A percentile compares a stretch with the other conserved stretches of the same genome.
Conservation (phyloP, 53 echinoderm and acorn worm genomes). For the Mesocentrotus franciscanus region DNA sequence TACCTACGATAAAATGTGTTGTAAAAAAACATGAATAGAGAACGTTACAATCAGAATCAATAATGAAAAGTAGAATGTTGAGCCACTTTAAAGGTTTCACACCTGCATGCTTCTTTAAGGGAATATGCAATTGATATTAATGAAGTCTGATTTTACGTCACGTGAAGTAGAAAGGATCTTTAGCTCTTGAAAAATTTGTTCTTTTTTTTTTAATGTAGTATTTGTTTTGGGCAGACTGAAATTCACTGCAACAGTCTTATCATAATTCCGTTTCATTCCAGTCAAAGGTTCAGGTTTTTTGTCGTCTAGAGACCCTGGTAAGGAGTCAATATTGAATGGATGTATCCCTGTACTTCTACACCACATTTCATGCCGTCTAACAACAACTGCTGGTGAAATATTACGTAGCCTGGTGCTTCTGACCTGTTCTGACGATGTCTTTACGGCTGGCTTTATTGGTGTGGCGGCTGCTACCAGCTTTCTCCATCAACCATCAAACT, state of each 20-base stretch:
- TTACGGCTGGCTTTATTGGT: constrained; percentile 17
- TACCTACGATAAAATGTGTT: too few relatives aligned
- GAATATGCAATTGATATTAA: background rate
- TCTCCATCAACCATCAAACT: constrained; percentile 37
- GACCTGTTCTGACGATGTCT: background rate
- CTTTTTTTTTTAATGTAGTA: too few relatives aligned
- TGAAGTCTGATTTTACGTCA: background rate
- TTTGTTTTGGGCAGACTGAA: background rate
- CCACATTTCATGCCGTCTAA: background rate
- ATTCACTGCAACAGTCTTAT: background rate
- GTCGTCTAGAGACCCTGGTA: background rate
- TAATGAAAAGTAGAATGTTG: background rate
- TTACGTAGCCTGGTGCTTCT: background rate
- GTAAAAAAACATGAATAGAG: too few relatives aligned
- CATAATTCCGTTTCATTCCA: background rate
- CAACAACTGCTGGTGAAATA: background rate
- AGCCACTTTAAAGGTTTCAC: background rate
- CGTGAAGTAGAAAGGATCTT: too few relatives aligned
- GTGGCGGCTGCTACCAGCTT: constrained; percentile 25
- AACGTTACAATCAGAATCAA: background rate
- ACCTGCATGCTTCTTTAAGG: background rate
- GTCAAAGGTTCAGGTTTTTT: background rate
- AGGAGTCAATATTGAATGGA: background rate
- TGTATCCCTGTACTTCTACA: background rate
- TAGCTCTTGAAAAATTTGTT: too few relatives aligned